These are phyloP conservation scores for Brachionus rubens DNA, from an alignment of 1,140 invertebrate species.

Conservation along the genomic window DNA sequence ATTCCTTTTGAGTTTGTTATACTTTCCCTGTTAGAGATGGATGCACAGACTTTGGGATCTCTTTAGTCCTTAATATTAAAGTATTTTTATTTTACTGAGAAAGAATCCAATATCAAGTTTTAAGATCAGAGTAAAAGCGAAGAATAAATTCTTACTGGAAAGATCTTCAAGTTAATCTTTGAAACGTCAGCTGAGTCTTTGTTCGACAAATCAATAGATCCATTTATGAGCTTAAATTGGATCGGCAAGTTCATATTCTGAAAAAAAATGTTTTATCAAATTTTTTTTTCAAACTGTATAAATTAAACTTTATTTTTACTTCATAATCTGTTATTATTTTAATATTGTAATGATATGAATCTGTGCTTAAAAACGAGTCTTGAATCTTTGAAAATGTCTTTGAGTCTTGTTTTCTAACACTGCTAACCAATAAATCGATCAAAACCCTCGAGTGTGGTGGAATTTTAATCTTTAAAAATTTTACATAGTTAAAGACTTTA, in stretches of 20 bases:
- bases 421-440: background rate
- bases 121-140: background rate
- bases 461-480: background rate
- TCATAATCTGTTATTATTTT: constrained; percentile 13
- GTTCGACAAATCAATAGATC: constrained; percentile 2
- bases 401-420: background rate
- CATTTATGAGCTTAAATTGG: constrained; percentile 5
- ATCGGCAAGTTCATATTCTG: background rate
- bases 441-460: background rate
- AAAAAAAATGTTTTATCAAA: background rate
- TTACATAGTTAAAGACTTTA: no score
- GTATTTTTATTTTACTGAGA: no score
- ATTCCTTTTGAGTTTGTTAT: no score
- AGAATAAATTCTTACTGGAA: constrained; percentile 13
- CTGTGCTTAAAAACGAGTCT: background rate
- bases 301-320: background rate
- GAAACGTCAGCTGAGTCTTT: background rate
- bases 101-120: background rate
- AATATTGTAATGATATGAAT: background rate
- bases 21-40: no score
- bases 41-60: no score
- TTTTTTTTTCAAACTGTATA: background rate
- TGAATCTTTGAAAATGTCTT: background rate
- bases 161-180: constrained; percentile 2
- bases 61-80: no score